Percentiles rank a stretch among this genome's conserved stretches.
These are phyloP conservation scores for Xylota sylvarum DNA, from an alignment of 2,888 invertebrate species.

Conservation along the genomic window DNA sequence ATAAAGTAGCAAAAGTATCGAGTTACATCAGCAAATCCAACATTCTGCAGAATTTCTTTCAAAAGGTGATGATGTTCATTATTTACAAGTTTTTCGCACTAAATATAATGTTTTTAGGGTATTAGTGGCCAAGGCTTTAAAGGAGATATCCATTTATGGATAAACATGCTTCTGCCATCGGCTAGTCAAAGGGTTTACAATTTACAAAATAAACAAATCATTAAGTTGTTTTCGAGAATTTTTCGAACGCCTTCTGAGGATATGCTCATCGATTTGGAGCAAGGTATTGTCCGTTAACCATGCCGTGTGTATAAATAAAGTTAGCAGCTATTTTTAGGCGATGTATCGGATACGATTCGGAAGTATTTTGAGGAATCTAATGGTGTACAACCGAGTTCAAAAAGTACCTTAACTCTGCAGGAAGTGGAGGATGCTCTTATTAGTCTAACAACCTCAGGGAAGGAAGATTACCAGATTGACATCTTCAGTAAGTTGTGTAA, in stretches of 20 bases:
- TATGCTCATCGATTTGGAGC: slow-evolving; percentile 94
- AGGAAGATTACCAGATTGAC: slow-evolving; percentile 94
- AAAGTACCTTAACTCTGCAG: slow-evolving; percentile 90
- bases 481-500: slow-evolving; percentile 91
- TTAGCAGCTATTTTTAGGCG: slow-evolving; percentile 85
- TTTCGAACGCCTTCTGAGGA: slow-evolving; percentile 90
- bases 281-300: slow-evolving; percentile 85
- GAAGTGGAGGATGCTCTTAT: slow-evolving; percentile 92
- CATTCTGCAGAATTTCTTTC: slow-evolving; percentile 89
- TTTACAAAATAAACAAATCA: slow-evolving; percentile 95
- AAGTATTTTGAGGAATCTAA: slow-evolving; percentile 90
- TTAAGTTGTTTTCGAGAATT: slow-evolving; percentile 94
- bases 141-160: slow-evolving; percentile 92
- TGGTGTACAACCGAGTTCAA: slow-evolving; percentile 87
- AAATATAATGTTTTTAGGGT: slow-evolving; percentile 81
- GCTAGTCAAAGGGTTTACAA: slow-evolving; percentile 95
- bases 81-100: slow-evolving; percentile 46
- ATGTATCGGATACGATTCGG: slow-evolving; percentile 94
- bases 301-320: background rate
- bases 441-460: slow-evolving; percentile 90
- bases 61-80: slow-evolving; percentile 84
- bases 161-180: slow-evolving; percentile 93
- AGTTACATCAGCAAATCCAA: slow-evolving; percentile 94
- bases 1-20: slow-evolving; percentile 90
- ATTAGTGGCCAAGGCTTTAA: slow-evolving; percentile 88